Evolutionary conservation across 1,140 invertebrate species (phyloP).

Genomic region (Condylostylus longicornis): DNA sequence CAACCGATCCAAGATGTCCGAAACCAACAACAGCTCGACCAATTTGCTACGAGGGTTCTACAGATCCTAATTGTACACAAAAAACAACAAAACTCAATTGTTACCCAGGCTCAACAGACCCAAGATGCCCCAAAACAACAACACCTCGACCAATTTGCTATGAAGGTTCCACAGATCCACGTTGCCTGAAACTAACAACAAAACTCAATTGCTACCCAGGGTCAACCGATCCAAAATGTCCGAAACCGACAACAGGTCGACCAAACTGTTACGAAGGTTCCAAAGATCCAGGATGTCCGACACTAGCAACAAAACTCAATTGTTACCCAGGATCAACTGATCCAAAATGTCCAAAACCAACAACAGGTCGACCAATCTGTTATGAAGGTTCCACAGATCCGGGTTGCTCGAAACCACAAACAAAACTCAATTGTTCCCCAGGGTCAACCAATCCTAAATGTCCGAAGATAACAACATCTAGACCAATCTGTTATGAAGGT

Average conservation of each 20-base stretch:
- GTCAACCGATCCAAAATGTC: conserved; percentile 10
- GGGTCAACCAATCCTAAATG: conserved; percentile 25
- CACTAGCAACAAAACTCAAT: conserved; percentile 19
- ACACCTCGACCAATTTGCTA: conserved; percentile 10
- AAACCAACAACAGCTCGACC: conserved; percentile 15
- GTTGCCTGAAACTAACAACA: conserved; percentile 34
- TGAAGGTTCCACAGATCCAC: conserved; percentile 30
- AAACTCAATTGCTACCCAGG: no score
- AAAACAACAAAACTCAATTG: conserved; percentile 20
- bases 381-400: conserved; percentile 31
- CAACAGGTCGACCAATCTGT: conserved; percentile 19
- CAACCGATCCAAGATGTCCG: background rate
- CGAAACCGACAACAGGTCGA: conserved; percentile 9
- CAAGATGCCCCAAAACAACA: conserved; percentile 19
- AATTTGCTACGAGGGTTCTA: conserved; percentile 11
- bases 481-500: conserved; percentile 34
- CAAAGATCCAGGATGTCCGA: conserved; percentile 33
- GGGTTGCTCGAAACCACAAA: conserved; percentile 21
- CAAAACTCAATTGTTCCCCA: conserved; percentile 12
- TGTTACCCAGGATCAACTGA: conserved; percentile 8
- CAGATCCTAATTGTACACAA: conserved; percentile 33
- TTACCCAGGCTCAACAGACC: conserved; percentile 24
- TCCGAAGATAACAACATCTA: conserved; percentile 14
- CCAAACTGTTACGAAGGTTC: conserved; percentile 34
- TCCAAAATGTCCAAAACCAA: conserved; percentile 30